These are phyloP conservation scores for Cynodonichthys magdalenae DNA, from an alignment of 2,797 vertebrate genomes.

Conservation along the genomic window DNA sequence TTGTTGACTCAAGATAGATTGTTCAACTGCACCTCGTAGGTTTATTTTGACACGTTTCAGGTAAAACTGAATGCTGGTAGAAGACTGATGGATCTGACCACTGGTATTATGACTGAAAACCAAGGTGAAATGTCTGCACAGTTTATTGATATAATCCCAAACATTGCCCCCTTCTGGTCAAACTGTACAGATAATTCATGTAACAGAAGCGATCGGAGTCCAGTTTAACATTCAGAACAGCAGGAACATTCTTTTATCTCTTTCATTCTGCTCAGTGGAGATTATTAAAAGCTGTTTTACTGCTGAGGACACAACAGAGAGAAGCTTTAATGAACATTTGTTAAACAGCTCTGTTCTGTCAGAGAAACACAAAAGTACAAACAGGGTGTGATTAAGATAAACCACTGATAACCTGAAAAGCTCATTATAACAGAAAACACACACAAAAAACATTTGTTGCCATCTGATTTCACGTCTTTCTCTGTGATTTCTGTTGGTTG, in stretches of 20 bases:
- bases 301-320: constrained; percentile 24
- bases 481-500: not conserved
- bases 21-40: too few relatives aligned
- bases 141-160: too few relatives aligned
- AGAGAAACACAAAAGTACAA: constrained; percentile 51
- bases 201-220: not conserved
- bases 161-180: too few relatives aligned
- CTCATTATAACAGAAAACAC: constrained; percentile 40
- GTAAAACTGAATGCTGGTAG: too few relatives aligned
- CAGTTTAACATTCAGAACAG: constrained; percentile 19
- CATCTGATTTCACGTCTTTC: constrained; percentile 6
- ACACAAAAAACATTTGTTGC: constrained; percentile 15
- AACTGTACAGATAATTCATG: too few relatives aligned
- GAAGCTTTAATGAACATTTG: constrained; percentile 28
- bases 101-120: too few relatives aligned
- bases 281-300: constrained; percentile 43
- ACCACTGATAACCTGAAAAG: constrained; percentile 46
- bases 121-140: too few relatives aligned
- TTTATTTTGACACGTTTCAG: too few relatives aligned
- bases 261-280: constrained; percentile 15
- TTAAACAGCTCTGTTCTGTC: constrained; percentile 32
- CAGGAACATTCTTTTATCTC: constrained; percentile 26
- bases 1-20: too few relatives aligned
- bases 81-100: too few relatives aligned
- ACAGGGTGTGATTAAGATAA: constrained; percentile 63